Conservation (phyloP, 64 coral and sea anemone genomes). For the Montipora capricornis region DNA sequence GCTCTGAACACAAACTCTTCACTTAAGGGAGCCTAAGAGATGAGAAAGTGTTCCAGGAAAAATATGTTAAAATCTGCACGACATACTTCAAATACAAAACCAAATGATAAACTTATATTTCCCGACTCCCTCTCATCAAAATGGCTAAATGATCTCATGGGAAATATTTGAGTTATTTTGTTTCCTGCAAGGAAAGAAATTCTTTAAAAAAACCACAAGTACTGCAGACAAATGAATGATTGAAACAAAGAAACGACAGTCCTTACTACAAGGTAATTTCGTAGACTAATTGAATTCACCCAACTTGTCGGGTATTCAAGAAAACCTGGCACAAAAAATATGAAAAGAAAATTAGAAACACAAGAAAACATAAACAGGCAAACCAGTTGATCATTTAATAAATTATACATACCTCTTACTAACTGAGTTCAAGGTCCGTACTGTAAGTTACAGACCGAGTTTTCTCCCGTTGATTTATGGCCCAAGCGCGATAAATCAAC, state of each 20-base stretch:
- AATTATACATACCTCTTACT: no score
- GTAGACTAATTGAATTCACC: constrained; percentile 77
- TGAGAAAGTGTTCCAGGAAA: neutral
- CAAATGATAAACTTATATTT: no score
- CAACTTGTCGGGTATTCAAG: constrained; percentile 66
- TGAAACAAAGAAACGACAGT: neutral
- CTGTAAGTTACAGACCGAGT: no score
- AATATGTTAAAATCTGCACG: neutral
- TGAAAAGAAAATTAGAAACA: neutral
- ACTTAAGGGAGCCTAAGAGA: constrained; percentile 89
- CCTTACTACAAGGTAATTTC: constrained; percentile 97
- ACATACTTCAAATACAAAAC: neutral
- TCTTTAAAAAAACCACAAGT: neutral
- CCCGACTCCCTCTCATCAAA: no score
- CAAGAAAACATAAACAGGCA: neutral
- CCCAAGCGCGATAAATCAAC: no score
- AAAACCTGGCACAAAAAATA: constrained; percentile 41
- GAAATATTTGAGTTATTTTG: no score
- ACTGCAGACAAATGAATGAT: neutral
- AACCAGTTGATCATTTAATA: neutral
- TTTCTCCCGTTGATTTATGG: no score
- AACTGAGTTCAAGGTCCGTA: no score
- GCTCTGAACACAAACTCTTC: constrained; percentile 98
- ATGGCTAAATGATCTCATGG: no score
- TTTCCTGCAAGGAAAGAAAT: no score